Base-by-base conservation (phyloP, 2,797 vertebrate species). In the Cetoscarus ocellatus region DNA sequence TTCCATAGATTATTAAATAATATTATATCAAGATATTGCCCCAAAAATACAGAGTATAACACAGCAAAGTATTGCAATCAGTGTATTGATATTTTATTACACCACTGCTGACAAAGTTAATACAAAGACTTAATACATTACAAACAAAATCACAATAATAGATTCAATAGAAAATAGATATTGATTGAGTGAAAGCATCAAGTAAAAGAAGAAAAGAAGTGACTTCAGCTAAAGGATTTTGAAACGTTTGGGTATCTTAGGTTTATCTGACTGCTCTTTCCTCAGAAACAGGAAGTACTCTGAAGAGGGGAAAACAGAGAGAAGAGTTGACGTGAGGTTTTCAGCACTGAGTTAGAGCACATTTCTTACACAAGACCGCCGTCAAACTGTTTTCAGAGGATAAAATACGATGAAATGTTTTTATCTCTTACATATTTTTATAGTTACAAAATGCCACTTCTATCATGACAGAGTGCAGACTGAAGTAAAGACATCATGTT, bases 401-500 rank as follows among this genome's bases (percentile, higher is more conserved):
- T 27, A 27, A 27, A 27, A 2, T 27, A 27, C 4, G 27, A 27
- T 39, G 9, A 5, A 39, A 39, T 39, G 38, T 7, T 19, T 59
- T 55, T 61, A 14, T 15, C 6, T 38, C 10, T 27, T 52, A 8
- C 43, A 34, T 35, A 13, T 13, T 63, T 36, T 6, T 15, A 27
- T 1, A 36, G 17, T 53, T 8, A n/a, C 19, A 27, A 49, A 10
- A 9, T 55, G n/a, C 5, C 48, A 15, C 11, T 1, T 14, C 15
- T 19, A 56, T 40, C 10, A 19, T 45, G 27, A 48, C 7, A 40
- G 48, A 2, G 1, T 55, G 44, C 43, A 39, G 18, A 39, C 19
- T 12, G 9, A 17, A 47, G 49, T 10, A 59, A 19, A 59, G 0
- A 63, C 62, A 57, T 38, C 12, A n/a, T 71, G 62, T 71, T 64